Base-by-base conservation (phyloP, 2,888 invertebrate genomes). In the Harpagoxenus sublaevis region DNA sequence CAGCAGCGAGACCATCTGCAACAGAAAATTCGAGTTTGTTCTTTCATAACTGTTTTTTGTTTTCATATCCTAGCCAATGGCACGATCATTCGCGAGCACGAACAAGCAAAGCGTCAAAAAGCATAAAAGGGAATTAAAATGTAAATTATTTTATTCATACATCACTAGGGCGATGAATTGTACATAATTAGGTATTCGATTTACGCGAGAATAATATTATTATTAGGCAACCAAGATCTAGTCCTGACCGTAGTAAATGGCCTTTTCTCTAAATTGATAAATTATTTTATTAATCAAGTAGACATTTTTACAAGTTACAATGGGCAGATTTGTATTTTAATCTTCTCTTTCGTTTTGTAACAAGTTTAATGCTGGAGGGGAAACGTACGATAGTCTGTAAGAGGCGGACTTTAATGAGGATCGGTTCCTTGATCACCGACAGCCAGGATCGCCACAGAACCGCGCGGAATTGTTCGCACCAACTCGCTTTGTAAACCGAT, bases 391-490 rank as follows among this genome's bases (percentile, higher is more conserved):
- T 96, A 31, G 98, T 98, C 95, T 99, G 99, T 51, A 98, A 94
- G 87, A 99, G 95, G 89, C 99, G 96, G 88, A 99, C 98, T 97
- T 97, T 97, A 86, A 99, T 97, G 39, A 99, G 96, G 94, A 98
- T 96, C 0, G 99, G 99, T 93, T 99, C 99, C 93, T 99, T 98
- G 75, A 98, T 96, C 57, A 98, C 97, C 60, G 98, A 98, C 51
- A 98, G 95, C 97, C 98, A 98, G 15, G 98, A 98, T 71, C 99
- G 96, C 98, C 98, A 98, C 10, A 99, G 95, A 0, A 99, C 97
- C 0, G 98, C 98, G 0, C 97, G 95, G 94, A 99, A 98, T 96
- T 99, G 99, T 83, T 97, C 97, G 84, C 96, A 97, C 98, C 98
- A 99, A 0, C 97, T 97, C 1, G 98, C 98, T 95, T 98, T 97